Base-by-base conservation (phyloP, 2,113 vertebrate species). In the Limanda limanda region DNA sequence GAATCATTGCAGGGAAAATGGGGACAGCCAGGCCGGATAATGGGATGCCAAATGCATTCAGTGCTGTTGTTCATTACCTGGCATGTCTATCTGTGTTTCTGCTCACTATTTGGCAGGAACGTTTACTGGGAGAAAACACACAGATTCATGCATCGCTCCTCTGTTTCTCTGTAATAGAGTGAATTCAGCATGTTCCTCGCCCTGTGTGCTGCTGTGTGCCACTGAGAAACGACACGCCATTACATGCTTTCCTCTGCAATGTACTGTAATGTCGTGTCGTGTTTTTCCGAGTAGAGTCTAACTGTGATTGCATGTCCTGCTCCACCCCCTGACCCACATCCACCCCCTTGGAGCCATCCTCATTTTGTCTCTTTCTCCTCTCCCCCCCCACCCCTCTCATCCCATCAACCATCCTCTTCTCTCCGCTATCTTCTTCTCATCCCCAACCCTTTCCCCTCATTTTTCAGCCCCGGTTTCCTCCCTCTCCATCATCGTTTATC, bases 401-500 rank as follows among this genome's bases (percentile, higher is more conserved):
- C 56, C 84, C 85, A 86, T 83, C 57, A 83, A 45, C 60, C 51
- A 12, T 48, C 72, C 66, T 48, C 58, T 55, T 20, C 56, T 61
- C 81, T 65, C 24, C 40, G n/a, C 67, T 67, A 65, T 35, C 62
- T 47, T 58, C 65, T 73, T 74, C 79, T 62, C 35, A 47, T 52
- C 54, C 12, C 62, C 68, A 66, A 79, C 40, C 65, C 37, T 82
- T 78, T 74, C 78, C 65, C 70, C 70, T 72, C 82, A 74, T 81
- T 77, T 89, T 77, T 86, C 82, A 86, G 70, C 58, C 48, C 37
- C 42, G 71, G 60, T 89, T 87, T 83, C 73, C 82, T 84, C 78
- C 76, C 86, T 76, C 84, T 93, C 92, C 86, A 89, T 92, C 92
- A 90, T 92, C 82, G 74, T 93, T 91, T 89, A 91, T 91, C 90